Evolutionary conservation across 2,797 vertebrate species (phyloP).

Genomic region (Ctenosaura bakeri): DNA sequence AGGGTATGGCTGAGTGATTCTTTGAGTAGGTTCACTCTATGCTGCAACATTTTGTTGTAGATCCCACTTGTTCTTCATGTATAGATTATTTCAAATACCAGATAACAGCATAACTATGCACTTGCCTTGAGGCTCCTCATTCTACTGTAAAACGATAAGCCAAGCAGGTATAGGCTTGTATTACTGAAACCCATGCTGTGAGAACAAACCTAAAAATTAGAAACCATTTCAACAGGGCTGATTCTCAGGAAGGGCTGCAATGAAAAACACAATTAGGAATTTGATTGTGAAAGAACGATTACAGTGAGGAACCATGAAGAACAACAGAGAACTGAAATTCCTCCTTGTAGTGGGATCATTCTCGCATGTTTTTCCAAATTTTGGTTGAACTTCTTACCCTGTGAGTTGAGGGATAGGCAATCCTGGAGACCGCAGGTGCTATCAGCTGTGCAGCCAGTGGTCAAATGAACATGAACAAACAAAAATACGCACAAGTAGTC

Average conservation of each 20-base stretch:
- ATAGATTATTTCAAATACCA: not conserved
- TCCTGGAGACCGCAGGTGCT: too few relatives aligned
- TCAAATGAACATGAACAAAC: too few relatives aligned
- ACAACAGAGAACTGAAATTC: not conserved
- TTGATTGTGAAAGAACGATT: not conserved
- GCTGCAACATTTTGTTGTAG: not conserved
- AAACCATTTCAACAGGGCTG: not conserved
- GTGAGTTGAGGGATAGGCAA: too few relatives aligned
- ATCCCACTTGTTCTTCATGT: not conserved
- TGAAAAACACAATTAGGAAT: not conserved
- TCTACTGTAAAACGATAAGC: not conserved
- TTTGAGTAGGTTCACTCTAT: too few relatives aligned
- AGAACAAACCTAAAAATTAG: not conserved
- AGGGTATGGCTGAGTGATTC: not conserved
- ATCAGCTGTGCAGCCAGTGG: too few relatives aligned
- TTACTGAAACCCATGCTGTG: not conserved
- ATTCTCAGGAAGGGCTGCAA: not conserved
- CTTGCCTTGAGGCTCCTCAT: not conserved
- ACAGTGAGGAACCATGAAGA: not conserved
- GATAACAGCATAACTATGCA: not conserved
- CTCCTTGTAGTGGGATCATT: conserved; percentile 8
- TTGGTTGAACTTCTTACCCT: not conserved
- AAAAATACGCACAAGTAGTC: too few relatives aligned
- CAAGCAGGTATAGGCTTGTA: conserved; percentile 27
- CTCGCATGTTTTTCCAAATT: not conserved